Conservation (phyloP, 2,797 vertebrate genomes). For the Rhabdophis nuchalis region DNA sequence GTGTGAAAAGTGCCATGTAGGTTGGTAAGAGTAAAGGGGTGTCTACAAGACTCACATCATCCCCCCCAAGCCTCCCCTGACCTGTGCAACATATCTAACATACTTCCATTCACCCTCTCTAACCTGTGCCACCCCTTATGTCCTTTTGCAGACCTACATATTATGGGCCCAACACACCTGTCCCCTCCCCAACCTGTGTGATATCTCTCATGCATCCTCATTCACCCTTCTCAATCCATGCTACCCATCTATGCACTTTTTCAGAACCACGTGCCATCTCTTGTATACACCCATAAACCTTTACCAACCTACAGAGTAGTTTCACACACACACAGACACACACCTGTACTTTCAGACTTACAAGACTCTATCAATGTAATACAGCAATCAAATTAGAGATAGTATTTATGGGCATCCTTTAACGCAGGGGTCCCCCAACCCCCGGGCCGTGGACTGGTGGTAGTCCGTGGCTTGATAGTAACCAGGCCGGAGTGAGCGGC, state of each 20-base stretch:
- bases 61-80: background rate
- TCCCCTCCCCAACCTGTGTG: background rate
- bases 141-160: background rate
- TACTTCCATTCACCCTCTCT: background rate
- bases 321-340: background rate
- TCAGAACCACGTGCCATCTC: background rate
- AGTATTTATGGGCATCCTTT: background rate
- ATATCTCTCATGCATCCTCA: background rate
- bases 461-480: too few species aligned
- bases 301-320: too few species aligned
- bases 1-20: background rate
- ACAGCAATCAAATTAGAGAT: background rate
- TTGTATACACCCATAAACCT: background rate
- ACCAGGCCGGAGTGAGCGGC: too few species aligned
- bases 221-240: background rate
- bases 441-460: too few species aligned
- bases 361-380: background rate
- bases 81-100: background rate
- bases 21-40: background rate
- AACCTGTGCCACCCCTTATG: background rate
- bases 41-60: background rate
- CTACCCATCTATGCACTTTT: background rate
- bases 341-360: background rate
- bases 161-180: background rate
- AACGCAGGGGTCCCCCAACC: too few species aligned